Evolutionary conservation across 2,113 vertebrate genomes (phyloP).

Genomic region (Bolborhynchus lineola): DNA sequence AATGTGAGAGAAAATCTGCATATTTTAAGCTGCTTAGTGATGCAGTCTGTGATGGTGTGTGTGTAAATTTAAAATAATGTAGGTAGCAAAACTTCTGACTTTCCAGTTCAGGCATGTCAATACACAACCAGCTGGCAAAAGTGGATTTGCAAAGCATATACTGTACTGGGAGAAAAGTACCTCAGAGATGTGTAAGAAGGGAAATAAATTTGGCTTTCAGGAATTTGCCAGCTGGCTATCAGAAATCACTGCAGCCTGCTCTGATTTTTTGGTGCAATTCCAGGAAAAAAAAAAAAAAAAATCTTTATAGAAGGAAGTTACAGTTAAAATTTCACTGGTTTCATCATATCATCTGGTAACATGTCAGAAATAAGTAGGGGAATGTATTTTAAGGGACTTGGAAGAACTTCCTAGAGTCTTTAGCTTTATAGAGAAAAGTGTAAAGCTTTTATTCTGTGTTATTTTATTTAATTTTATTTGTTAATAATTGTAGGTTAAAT

Average conservation of each 20-base stretch:
- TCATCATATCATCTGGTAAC: background rate
- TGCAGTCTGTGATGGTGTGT: background rate
- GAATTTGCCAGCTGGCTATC: background rate
- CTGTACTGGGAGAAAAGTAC: background rate
- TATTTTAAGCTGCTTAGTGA: background rate
- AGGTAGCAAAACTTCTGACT: background rate
- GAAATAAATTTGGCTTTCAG: background rate
- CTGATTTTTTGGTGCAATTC: background rate
- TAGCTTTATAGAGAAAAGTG: background rate
- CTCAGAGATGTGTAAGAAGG: accelerated
- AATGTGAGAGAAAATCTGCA: background rate
- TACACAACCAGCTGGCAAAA: background rate
- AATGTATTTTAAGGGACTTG: background rate
- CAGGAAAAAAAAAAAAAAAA: background rate
- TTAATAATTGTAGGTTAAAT: background rate
- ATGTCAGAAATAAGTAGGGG: background rate
- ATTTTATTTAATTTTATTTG: background rate
- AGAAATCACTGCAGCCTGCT: background rate
- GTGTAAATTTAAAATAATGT: background rate
- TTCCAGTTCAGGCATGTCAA: background rate
- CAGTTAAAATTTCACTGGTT: background rate
- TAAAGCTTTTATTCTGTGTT: background rate
- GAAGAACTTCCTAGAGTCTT: background rate
- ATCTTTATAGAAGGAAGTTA: background rate
- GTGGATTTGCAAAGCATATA: background rate